These are phyloP conservation scores for Halocaridina rubra DNA, from an alignment of 2,888 invertebrate genomes.

Conservation along the genomic window DNA sequence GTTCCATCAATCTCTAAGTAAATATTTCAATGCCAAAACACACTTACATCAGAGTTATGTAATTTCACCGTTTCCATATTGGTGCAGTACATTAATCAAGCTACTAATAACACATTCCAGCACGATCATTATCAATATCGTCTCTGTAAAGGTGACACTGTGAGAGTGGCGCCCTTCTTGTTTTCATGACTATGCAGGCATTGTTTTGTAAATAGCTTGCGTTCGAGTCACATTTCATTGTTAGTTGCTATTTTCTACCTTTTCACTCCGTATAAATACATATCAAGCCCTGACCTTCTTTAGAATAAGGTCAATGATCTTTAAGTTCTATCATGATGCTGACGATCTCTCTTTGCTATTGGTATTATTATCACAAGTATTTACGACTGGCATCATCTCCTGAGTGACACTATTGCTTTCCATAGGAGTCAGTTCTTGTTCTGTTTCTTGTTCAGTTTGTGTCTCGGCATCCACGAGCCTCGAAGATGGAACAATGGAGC, in stretches of 20 bases:
- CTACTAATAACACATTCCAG: no score
- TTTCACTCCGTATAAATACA: conserved; percentile 18
- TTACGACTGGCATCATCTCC: not conserved
- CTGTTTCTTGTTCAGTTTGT: conserved; percentile 45
- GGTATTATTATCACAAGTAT: not conserved
- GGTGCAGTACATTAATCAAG: no score
- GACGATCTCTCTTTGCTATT: not conserved
- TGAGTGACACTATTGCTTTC: not conserved
- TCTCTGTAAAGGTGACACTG: not conserved
- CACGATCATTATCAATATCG: no score
- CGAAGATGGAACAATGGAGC: conserved; percentile 26
- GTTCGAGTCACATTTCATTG: not conserved
- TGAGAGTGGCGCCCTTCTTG: not conserved
- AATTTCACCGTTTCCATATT: no score
- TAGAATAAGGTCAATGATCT: not conserved
- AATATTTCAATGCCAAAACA: no score
- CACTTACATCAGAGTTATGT: no score
- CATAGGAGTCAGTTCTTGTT: not conserved
- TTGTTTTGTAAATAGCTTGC: not conserved
- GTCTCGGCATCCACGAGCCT: conserved; percentile 44
- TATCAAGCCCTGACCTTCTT: conserved; percentile 7
- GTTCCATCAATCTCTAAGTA: not conserved
- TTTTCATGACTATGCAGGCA: not conserved
- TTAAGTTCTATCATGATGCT: conserved; percentile 37
- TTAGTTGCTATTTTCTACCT: not conserved